A percentile compares a stretch with the other conserved stretches of the same genome.
Conservation (phyloP, 2,113 vertebrate genomes). For the Paradoxurus hermaphroditus region DNA sequence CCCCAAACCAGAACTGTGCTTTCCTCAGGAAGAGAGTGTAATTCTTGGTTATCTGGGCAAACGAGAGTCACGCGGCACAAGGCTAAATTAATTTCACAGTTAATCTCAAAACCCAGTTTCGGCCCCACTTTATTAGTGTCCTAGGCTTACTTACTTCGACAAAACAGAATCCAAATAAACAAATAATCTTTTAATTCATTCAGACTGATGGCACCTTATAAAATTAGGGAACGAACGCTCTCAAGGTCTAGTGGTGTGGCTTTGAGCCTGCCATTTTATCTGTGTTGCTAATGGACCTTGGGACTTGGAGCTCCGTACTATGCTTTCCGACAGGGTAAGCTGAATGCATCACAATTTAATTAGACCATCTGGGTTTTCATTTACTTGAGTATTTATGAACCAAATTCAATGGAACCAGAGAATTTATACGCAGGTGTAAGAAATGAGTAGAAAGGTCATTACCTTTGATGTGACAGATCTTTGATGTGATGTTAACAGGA, state of each 20-base stretch:
- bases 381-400: slow-evolving; percentile 44
- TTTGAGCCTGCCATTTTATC: background rate
- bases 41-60: slow-evolving; percentile 52
- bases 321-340: background rate
- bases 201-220: background rate
- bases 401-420: background rate
- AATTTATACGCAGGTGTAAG: slow-evolving; percentile 42
- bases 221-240: background rate
- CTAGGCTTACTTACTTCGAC: background rate
- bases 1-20: slow-evolving; percentile 11
- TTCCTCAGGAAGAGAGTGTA: slow-evolving; percentile 6
- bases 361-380: slow-evolving; percentile 7
- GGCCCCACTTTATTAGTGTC: background rate
- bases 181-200: slow-evolving; percentile 2
- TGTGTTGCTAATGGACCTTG: background rate
- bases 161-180: slow-evolving; percentile 38
- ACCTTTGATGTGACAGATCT: slow-evolving; percentile 32
- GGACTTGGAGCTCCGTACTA: background rate
- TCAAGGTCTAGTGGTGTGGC: background rate
- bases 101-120: slow-evolving; percentile 40
- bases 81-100: slow-evolving; percentile 37
- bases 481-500: slow-evolving; percentile 25
- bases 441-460: slow-evolving; percentile 48
- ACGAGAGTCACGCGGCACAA: background rate
- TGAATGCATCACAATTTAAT: background rate